Evolutionary conservation across 2,113 vertebrate genomes (phyloP).

Genomic region (Coreoperca whiteheadi): DNA sequence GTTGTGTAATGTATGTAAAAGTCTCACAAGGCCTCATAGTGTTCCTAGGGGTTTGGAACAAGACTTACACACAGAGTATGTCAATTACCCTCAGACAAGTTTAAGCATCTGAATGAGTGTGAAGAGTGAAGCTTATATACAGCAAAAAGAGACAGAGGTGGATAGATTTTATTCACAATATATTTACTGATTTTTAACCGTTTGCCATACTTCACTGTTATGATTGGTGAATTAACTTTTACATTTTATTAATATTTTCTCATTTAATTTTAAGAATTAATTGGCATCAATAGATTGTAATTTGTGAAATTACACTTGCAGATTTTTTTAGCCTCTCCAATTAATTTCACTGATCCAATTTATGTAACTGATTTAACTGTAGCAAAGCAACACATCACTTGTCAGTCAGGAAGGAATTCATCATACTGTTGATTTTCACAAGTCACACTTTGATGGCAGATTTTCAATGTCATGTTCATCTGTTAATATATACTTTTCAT

Average conservation of each 20-base stretch:
- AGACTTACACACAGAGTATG: neutral
- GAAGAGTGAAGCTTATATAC: neutral
- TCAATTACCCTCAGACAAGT: neutral
- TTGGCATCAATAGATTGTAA: neutral
- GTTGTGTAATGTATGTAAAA: neutral
- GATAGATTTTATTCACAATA: neutral
- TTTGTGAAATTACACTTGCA: conserved; percentile 24
- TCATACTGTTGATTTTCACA: neutral
- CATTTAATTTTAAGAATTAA: neutral
- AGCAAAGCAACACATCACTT: conserved; percentile 8
- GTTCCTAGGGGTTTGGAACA: neutral
- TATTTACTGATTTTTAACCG: neutral
- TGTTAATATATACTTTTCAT: too few relatives aligned
- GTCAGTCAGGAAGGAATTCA: conserved; percentile 2
- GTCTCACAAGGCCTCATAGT: neutral
- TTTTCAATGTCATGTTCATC: conserved; percentile 5
- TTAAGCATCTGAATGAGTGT: neutral
- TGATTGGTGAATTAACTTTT: neutral
- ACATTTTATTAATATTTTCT: neutral
- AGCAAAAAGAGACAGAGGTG: neutral
- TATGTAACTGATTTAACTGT: conserved; percentile 9
- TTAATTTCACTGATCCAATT: conserved; percentile 42
- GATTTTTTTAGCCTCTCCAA: conserved; percentile 1
- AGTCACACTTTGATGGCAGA: neutral
- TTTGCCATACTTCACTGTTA: neutral